phyloP scores from a whole-genome alignment of 2,888 invertebrate species.

The Osmoderma eremita region DNA sequence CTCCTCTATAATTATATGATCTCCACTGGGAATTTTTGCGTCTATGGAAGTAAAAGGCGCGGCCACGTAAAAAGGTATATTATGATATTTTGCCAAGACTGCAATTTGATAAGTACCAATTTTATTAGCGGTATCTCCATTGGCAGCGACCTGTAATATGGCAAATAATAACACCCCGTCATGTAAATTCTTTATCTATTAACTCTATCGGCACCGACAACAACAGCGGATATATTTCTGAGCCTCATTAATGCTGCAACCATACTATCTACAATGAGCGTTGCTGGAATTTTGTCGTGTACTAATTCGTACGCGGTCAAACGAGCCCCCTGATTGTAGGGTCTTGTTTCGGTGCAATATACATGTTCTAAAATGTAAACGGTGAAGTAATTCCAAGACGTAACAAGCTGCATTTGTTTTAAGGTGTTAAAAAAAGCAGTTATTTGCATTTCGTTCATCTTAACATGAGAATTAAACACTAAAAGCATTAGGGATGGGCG shows the following conservation, averaged over 20 bases:
- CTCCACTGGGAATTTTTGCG: constrained; percentile 78
- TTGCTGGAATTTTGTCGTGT: constrained; percentile 90
- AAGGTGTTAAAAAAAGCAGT: too few relatives aligned
- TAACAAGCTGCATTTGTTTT: constrained; percentile 9
- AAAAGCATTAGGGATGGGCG: too few relatives aligned
- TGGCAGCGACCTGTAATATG: constrained; percentile 78
- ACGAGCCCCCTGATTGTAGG: constrained; percentile 97
- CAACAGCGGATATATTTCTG: constrained; percentile 86
- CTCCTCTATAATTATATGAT: constrained; percentile 92
- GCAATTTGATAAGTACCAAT: constrained; percentile 98
- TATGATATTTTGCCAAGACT: constrained; percentile 88
- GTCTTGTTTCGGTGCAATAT: constrained; percentile 97
- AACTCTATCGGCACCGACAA: constrained; percentile 97
- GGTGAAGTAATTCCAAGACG: constrained; percentile 34
- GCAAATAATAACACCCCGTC: constrained; percentile 26
- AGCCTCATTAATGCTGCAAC: constrained; percentile 90
- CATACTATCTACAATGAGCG: constrained; percentile 95
- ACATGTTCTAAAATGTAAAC: constrained; percentile 75
- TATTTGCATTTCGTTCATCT: too few relatives aligned
- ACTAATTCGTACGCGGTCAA: constrained; percentile 96
- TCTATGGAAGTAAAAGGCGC: constrained; percentile 95
- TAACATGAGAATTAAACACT: too few relatives aligned
- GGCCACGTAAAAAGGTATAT: constrained; percentile 94
- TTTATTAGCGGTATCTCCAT: constrained; percentile 99
- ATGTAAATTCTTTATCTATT: constrained; percentile 46